These are phyloP conservation scores for Philhelius pedissequus DNA, from an alignment of 2,888 invertebrate genomes.

Conservation along the genomic window DNA sequence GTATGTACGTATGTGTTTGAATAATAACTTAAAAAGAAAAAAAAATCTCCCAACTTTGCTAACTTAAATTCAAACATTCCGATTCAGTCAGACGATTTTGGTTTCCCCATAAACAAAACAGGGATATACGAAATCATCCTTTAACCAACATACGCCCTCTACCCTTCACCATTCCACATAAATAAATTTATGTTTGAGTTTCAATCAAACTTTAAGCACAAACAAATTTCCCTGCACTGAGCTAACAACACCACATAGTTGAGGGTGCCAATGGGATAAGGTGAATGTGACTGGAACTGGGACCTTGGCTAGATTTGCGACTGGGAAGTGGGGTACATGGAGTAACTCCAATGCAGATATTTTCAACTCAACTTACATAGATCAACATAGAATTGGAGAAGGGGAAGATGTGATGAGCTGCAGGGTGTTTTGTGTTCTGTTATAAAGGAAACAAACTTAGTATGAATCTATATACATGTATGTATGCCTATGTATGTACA, in stretches of 20 bases:
- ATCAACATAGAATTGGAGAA: not conserved
- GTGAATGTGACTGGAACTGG: not conserved
- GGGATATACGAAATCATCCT: constrained; percentile 40
- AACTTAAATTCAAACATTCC: constrained; percentile 51
- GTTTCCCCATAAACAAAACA: constrained; percentile 26
- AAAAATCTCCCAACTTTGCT: constrained; percentile 19
- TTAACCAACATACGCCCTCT: constrained; percentile 1
- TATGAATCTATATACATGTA: not conserved
- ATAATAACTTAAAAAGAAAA: not conserved
- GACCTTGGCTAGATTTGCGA: too few relatives aligned
- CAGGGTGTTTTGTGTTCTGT: constrained; percentile 6
- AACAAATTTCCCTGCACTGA: constrained; percentile 55
- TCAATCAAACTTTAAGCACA: constrained; percentile 66
- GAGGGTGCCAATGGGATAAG: constrained; percentile 9
- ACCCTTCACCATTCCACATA: not conserved
- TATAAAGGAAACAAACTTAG: constrained; percentile 29
- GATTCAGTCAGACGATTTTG: constrained; percentile 35
- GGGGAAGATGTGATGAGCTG: not conserved
- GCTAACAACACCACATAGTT: constrained; percentile 24
- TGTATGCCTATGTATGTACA: not conserved
- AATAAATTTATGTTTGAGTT: constrained; percentile 61
- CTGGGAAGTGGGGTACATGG: not conserved
- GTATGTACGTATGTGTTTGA: too few relatives aligned
- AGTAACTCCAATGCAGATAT: constrained; percentile 50
- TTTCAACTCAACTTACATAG: constrained; percentile 19